A percentile compares a stretch with the other conserved stretches of the same genome.
Conservation (phyloP, 1,140 invertebrate species). For the Zaprionus taronus region DNA sequence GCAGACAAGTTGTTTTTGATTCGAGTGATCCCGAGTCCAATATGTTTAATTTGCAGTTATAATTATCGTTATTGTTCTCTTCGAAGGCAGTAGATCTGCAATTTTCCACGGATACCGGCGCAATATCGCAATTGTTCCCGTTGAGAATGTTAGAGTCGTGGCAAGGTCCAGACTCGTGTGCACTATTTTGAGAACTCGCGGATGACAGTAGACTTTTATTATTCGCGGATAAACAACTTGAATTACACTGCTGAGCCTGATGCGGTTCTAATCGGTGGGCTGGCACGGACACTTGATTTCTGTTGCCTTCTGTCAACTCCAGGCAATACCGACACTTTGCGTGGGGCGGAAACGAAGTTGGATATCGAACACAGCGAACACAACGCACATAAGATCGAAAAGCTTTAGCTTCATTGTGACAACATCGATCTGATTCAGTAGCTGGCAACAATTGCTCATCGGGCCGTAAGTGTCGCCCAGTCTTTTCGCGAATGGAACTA, state of each 20-base stretch:
- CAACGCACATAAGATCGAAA: constrained; percentile 19
- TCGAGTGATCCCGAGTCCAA: constrained; percentile 3
- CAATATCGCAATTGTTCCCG: background rate
- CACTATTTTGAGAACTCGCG: constrained; percentile 6
- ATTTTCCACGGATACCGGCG: constrained; percentile 38
- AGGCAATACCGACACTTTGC: constrained; percentile 46
- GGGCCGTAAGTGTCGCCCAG: constrained; percentile 18
- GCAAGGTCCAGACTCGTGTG: background rate
- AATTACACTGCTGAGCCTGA: background rate
- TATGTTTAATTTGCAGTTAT: constrained; percentile 61
- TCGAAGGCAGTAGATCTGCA: constrained; percentile 43
- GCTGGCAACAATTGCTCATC: constrained; percentile 33
- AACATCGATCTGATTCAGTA: constrained; percentile 13
- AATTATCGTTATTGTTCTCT: constrained; percentile 55
- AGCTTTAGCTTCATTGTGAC: constrained; percentile 7
- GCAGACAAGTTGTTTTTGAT: constrained; percentile 44
- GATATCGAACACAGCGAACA: constrained; percentile 19
- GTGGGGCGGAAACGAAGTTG: constrained; percentile 67
- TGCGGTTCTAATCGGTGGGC: background rate
- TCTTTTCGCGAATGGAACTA: constrained; percentile 71
- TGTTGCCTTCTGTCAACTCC: constrained; percentile 37
- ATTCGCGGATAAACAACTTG: background rate
- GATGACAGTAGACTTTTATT: background rate
- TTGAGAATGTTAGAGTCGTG: background rate
- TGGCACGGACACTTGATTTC: constrained; percentile 6